phyloP scores from a whole-genome alignment of 2,797 vertebrate genomes.

The Lophius americanus region DNA sequence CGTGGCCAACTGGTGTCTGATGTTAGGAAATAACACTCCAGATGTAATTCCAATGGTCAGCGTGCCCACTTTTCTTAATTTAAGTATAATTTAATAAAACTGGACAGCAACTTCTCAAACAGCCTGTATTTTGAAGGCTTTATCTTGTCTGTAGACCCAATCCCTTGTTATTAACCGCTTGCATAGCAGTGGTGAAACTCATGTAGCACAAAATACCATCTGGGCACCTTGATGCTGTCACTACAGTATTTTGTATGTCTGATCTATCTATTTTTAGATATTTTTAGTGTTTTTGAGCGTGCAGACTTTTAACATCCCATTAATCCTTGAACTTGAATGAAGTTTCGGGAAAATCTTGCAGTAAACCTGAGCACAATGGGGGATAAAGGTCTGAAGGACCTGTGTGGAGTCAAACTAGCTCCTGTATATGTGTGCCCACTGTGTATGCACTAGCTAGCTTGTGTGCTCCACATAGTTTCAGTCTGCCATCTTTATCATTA shows the following conservation, averaged over 20 bases:
- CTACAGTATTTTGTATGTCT: background rate
- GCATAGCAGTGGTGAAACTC: background rate
- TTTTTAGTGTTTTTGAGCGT: background rate
- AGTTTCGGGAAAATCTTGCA: background rate
- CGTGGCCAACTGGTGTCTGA: background rate
- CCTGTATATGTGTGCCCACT: background rate
- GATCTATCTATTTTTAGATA: background rate
- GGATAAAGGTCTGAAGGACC: slow-evolving; percentile 16
- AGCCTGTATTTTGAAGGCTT: background rate
- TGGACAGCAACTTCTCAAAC: no score
- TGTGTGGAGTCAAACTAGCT: slow-evolving; percentile 1
- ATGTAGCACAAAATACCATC: background rate
- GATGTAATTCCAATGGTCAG: no score
- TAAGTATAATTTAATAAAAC: no score
- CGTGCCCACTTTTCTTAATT: no score
- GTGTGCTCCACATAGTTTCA: slow-evolving; percentile 12
- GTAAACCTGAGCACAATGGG: background rate
- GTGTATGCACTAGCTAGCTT: background rate
- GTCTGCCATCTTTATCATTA: slow-evolving; percentile 64
- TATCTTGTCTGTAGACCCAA: background rate
- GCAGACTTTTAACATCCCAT: background rate
- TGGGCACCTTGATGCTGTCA: no score
- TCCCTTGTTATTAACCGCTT: background rate
- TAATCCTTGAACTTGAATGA: slow-evolving; percentile 10
- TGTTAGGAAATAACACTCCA: background rate